These are phyloP conservation scores for Nomada lathburiana DNA, from an alignment of 2,888 invertebrate species.

Conservation along the genomic window DNA sequence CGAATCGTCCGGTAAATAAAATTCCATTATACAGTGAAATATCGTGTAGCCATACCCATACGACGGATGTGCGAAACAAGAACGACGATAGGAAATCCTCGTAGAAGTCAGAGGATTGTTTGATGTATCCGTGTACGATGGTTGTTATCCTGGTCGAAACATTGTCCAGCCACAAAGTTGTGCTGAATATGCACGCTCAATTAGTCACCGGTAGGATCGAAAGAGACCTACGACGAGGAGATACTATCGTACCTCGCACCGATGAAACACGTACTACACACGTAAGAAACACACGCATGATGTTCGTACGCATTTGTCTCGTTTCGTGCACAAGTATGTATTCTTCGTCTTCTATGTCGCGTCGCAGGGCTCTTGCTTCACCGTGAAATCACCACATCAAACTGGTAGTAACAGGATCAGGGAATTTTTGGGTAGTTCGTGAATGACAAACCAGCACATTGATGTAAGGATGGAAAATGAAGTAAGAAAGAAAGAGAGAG, in stretches of 20 bases:
- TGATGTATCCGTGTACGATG: conserved; percentile 14
- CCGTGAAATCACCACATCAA: conserved; percentile 35
- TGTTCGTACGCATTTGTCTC: conserved; percentile 42
- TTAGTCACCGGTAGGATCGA: conserved; percentile 61
- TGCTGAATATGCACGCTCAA: conserved; percentile 56
- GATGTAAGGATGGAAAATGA: conserved; percentile 2
- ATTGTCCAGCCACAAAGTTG: conserved; percentile 51
- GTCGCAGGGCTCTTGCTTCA: conserved; percentile 6
- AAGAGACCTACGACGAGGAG: conserved; percentile 47
- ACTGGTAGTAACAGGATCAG: conserved; percentile 35
- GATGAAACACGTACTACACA: conserved; percentile 52
- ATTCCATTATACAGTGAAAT: neutral
- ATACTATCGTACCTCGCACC: conserved; percentile 52
- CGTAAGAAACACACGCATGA: conserved; percentile 51
- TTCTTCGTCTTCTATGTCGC: conserved; percentile 12
- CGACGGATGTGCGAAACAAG: conserved; percentile 25
- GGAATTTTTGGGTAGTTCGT: conserved; percentile 4
- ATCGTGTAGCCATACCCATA: conserved; percentile 52
- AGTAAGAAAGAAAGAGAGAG: conserved; percentile 5
- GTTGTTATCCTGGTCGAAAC: conserved; percentile 51
- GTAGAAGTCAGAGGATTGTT: conserved; percentile 28
- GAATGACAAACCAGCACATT: conserved; percentile 7
- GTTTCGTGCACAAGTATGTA: conserved; percentile 34
- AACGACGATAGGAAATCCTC: conserved; percentile 27
- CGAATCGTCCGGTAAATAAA: neutral